A percentile compares a stretch with the other conserved stretches of the same genome.
These are phyloP conservation scores for Erebia ligea DNA, from an alignment of 2,888 invertebrate species.

Conservation along the genomic window DNA sequence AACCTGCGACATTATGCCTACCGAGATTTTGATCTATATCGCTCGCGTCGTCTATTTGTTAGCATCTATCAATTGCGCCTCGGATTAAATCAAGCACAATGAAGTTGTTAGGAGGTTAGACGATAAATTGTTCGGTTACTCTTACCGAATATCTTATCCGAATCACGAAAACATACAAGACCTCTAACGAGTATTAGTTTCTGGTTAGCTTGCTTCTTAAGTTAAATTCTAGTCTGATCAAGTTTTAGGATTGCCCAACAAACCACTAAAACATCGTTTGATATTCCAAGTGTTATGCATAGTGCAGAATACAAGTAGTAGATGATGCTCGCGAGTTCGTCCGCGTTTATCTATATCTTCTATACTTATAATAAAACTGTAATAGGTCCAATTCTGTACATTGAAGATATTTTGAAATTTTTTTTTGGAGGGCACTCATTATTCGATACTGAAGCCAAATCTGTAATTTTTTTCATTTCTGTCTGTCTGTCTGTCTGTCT, in stretches of 20 bases:
- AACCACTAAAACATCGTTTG: neutral
- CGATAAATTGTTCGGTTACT: conserved; percentile 11
- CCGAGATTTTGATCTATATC: conserved; percentile 54
- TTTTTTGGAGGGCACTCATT: too few species aligned
- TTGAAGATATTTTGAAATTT: too few species aligned
- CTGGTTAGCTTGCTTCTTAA: neutral
- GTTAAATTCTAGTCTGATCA: neutral
- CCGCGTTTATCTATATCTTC: too few species aligned
- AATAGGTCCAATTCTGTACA: too few species aligned
- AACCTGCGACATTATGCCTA: conserved; percentile 61
- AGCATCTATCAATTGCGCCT: conserved; percentile 42
- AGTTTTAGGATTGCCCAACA: neutral
- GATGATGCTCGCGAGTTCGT: too few species aligned
- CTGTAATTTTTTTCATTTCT: too few species aligned
- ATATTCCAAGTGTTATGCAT: too few species aligned
- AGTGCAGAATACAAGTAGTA: too few species aligned
- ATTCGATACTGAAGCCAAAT: too few species aligned
- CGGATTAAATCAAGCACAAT: conserved; percentile 18
- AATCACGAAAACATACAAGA: neutral
- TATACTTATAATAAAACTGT: too few species aligned
- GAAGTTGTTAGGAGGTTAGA: conserved; percentile 20
- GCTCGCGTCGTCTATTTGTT: conserved; percentile 52
- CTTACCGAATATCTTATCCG: neutral
- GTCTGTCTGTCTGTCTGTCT: too few species aligned
- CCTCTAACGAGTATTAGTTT: neutral